Conservation (phyloP, 2,888 invertebrate genomes). For the Bugulina stolonifera region DNA sequence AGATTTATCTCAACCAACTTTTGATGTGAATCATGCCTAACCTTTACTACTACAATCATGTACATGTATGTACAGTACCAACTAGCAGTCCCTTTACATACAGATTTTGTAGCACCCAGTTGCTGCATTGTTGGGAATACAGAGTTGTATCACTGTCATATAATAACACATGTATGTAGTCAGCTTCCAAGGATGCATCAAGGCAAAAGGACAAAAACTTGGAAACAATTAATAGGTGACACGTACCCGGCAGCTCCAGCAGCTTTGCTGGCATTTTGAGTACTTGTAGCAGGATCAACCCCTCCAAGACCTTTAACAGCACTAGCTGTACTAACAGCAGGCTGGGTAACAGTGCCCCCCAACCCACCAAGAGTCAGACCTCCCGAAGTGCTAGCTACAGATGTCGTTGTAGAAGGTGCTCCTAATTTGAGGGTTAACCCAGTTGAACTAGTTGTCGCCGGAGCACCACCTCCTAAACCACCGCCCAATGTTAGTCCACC, state of each 20-base stretch:
- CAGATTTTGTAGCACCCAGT: too few species aligned
- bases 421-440: slow-evolving; percentile 29
- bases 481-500: slow-evolving; percentile 24
- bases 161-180: too few species aligned
- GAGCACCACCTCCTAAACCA: neutral
- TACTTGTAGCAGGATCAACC: slow-evolving; percentile 53
- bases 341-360: slow-evolving; percentile 22
- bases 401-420: slow-evolving; percentile 28
- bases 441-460: slow-evolving; percentile 27
- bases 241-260: neutral
- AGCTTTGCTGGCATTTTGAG: slow-evolving; percentile 12
- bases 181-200: too few species aligned
- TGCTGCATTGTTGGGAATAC: too few species aligned
- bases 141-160: too few species aligned
- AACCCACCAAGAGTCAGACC: slow-evolving; percentile 24
- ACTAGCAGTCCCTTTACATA: too few species aligned
- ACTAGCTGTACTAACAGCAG: slow-evolving; percentile 44
- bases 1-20: too few species aligned
- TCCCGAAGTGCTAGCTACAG: slow-evolving; percentile 27
- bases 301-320: slow-evolving; percentile 65
- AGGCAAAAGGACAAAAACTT: too few species aligned
- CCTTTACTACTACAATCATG: too few species aligned
- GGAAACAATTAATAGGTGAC: too few species aligned
- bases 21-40: too few species aligned
- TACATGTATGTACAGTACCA: too few species aligned